Evolutionary conservation across 2,113 vertebrate genomes (phyloP).

Genomic region (Gnathonemus echidnorhynchus): DNA sequence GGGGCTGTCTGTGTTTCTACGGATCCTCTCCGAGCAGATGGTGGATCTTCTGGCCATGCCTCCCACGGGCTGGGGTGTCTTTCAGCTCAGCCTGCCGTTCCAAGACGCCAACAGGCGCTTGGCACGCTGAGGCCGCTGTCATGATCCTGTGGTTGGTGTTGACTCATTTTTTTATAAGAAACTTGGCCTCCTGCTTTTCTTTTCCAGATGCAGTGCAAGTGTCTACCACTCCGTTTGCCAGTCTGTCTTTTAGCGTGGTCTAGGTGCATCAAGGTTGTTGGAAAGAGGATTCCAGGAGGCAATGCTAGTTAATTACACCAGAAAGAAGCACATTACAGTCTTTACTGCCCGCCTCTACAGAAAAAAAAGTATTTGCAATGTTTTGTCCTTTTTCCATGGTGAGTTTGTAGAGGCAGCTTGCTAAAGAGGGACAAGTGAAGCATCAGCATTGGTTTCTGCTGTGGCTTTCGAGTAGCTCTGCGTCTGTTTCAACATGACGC

Average conservation of each 20-base stretch:
- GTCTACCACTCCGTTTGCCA: slow-evolving; percentile 23
- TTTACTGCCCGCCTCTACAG: neutral
- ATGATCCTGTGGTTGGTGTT: slow-evolving; percentile 51
- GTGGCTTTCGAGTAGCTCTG: neutral
- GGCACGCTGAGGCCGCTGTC: slow-evolving; percentile 45
- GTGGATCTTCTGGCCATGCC: slow-evolving; percentile 51
- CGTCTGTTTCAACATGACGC: neutral
- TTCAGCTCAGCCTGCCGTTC: slow-evolving; percentile 50
- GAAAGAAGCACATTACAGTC: neutral
- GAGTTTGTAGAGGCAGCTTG: neutral
- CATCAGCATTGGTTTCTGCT: neutral
- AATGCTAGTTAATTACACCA: slow-evolving; percentile 10
- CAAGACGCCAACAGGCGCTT: slow-evolving; percentile 49
- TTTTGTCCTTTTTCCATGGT: neutral
- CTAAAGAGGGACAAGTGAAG: neutral
- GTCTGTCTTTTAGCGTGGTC: slow-evolving; percentile 19
- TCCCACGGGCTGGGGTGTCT: slow-evolving; percentile 53
- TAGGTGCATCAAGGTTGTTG: slow-evolving; percentile 9
- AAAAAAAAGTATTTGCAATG: neutral
- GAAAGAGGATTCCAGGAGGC: neutral
- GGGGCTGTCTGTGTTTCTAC: slow-evolving; percentile 44
- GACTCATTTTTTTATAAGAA: slow-evolving; percentile 19
- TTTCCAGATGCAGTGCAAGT: slow-evolving; percentile 50
- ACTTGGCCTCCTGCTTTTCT: slow-evolving; percentile 31
- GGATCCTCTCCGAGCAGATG: slow-evolving; percentile 62